Evolutionary conservation across 2,888 invertebrate genomes (phyloP), one percentile per base, ranked within the genome.

Genomic region (Stenotaenia linearis): DNA sequence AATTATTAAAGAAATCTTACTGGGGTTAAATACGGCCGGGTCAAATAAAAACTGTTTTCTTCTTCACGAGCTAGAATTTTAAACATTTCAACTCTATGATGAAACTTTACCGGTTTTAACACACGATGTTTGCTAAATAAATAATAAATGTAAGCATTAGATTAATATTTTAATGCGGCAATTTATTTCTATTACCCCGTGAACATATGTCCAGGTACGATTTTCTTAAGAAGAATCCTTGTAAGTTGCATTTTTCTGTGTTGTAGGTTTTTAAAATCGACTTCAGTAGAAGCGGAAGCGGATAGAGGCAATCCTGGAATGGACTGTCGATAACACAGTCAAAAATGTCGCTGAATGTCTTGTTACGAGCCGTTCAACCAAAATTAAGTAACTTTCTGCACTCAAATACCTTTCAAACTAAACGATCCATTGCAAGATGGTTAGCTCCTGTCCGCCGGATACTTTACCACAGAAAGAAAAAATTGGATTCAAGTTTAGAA

Each of bases 181-280:
- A 25, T 7, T 69, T 10, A 25, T 25, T 25, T 28, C 10, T 9
- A 25, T 69, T 75, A 75, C 76, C 76, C 76, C 21, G 7, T 75
- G 12, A n/a, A 75, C 0, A 75, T 75, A 75, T 75, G 32, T n/a
- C 76, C 76, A 75, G 76, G 76, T n/a, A 35, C 76, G 12, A 75
- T 75, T n/a, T 32, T 3, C 18, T 75, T 75, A 2, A 75, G n/a
- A 12, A 75, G 18, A 15, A 35, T 9, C 6, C 32, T 9, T 21
- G 76, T 75, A 15, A 75, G 25, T 12, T 75, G 76, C 76, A 75
- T 75, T n/a, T 75, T 75, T 6, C 56, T 2, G 56, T n/a, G 0
- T 18, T 45, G n/a, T n/a, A 12, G 18, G 6, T 18, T 18, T 50
- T 50, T 50, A 50, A 18, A n/a, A n/a, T n/a, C n/a, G n/a, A n/a